Percentiles rank a stretch among this genome's conserved stretches.
phyloP scores from a whole-genome alignment of 2,888 invertebrate genomes.

The Gymnocheta viridis region DNA sequence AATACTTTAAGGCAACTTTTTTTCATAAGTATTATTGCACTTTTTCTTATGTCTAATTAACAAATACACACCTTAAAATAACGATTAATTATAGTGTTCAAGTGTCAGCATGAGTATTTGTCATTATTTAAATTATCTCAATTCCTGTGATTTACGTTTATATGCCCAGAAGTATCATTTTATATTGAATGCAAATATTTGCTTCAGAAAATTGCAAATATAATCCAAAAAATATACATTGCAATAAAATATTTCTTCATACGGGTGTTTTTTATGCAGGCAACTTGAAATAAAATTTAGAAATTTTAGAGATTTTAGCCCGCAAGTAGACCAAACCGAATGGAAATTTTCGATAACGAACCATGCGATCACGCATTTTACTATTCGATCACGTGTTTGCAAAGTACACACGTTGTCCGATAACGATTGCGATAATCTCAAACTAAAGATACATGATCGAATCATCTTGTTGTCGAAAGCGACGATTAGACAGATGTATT shows the following conservation, averaged over 20 bases:
- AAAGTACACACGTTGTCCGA: no score
- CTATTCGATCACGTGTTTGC: no score
- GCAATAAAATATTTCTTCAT: constrained; percentile 1
- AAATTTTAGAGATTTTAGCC: no score
- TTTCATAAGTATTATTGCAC: neutral
- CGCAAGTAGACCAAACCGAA: no score
- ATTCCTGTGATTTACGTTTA: constrained; percentile 10
- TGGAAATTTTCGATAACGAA: no score
- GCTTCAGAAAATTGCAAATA: constrained; percentile 20
- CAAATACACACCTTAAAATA: constrained; percentile 12
- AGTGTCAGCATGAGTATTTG: constrained; percentile 18
- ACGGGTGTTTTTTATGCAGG: neutral
- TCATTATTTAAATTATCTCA: constrained; percentile 11
- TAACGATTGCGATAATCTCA: no score
- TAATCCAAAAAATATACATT: neutral
- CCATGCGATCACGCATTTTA: no score
- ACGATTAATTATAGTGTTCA: neutral
- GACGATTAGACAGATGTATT: no score
- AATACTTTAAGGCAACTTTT: neutral
- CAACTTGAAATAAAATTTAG: neutral
- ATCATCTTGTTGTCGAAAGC: no score
- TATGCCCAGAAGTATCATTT: constrained; percentile 13
- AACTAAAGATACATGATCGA: no score
- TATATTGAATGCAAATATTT: constrained; percentile 41
- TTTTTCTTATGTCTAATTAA: neutral